Conservation (phyloP, 2,113 vertebrate species). For the Mormyrus iriodes region DNA sequence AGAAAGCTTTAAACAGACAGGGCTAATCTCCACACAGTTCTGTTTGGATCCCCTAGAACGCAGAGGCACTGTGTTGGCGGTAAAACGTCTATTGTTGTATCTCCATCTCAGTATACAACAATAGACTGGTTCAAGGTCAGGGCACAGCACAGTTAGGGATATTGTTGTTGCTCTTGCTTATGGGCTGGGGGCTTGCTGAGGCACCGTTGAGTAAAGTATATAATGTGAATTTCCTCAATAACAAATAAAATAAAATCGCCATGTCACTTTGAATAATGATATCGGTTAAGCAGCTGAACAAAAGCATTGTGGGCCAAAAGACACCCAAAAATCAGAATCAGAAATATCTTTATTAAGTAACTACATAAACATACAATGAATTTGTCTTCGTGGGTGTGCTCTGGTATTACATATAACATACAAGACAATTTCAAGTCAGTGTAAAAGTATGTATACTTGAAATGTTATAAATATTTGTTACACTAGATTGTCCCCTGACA, state of each 20-base stretch:
- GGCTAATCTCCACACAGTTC: background rate
- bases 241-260: background rate
- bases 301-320: background rate
- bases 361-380: background rate
- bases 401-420: background rate
- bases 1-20: background rate
- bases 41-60: background rate
- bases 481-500: background rate
- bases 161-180: background rate
- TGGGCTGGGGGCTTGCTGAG: background rate
- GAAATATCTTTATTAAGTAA: background rate
- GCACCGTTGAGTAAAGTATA: background rate
- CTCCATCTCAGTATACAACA: background rate
- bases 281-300: background rate
- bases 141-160: background rate
- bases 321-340: background rate
- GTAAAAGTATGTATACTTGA: background rate
- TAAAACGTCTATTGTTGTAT: background rate
- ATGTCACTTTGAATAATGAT: background rate
- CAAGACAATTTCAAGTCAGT: background rate
- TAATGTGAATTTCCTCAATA: background rate
- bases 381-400: background rate
- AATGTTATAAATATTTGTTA: background rate
- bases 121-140: background rate
- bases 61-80: background rate